A percentile compares a stretch with the other conserved stretches of the same genome.
Conservation (phyloP, 2,113 vertebrate genomes). For the Dicaeum eximium region DNA sequence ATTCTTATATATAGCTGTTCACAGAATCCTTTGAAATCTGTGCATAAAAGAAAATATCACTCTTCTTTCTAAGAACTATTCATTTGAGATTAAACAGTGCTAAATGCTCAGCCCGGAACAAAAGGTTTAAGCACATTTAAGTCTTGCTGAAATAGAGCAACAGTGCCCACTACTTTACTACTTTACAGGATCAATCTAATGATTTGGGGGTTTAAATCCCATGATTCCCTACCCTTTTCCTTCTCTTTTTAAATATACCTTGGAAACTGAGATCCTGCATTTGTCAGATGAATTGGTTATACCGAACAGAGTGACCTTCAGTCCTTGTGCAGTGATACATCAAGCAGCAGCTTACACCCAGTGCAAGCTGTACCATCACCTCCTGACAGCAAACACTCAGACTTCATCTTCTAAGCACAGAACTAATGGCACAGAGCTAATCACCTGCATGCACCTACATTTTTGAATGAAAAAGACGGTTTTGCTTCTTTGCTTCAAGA, state of each 20-base stretch:
- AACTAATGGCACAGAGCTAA: not conserved
- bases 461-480: not conserved
- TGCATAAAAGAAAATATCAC: conserved; percentile 3
- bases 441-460: not conserved
- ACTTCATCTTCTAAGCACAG: not conserved
- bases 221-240: not conserved
- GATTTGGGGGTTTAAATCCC: not conserved
- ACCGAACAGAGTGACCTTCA: not conserved
- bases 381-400: not conserved
- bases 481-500: not conserved
- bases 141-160: not conserved
- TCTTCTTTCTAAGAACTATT: not conserved
- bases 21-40: not conserved
- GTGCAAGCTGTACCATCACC: not conserved
- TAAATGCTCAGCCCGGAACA: conserved; percentile 13
- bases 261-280: not conserved
- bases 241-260: not conserved
- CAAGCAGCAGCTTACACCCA: not conserved
- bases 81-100: conserved; percentile 22
- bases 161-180: not conserved
- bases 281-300: not conserved
- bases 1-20: not conserved
- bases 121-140: conserved; percentile 5
- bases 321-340: not conserved
- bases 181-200: not conserved